Conservation (phyloP, 2,888 invertebrate genomes). For the Metacarcinus magister region DNA sequence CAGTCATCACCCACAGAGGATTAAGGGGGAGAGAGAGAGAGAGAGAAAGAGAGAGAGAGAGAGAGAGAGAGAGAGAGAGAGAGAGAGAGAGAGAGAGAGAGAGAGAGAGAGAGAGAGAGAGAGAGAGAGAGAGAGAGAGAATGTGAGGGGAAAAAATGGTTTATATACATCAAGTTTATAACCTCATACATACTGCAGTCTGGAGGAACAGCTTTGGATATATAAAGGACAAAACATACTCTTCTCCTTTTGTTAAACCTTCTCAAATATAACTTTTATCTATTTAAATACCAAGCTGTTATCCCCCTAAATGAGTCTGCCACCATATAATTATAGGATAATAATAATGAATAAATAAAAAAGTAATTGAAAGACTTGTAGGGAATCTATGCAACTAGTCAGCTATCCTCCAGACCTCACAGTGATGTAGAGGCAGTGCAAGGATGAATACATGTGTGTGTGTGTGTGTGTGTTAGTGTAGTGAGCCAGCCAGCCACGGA, state of each 20-base stretch:
- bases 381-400: background rate
- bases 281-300: too few species aligned
- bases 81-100: background rate
- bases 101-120: background rate
- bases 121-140: background rate
- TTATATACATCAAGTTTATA: background rate
- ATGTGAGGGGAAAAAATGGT: background rate
- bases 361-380: background rate
- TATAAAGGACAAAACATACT: background rate
- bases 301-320: too few species aligned
- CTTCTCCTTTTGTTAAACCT: too few species aligned
- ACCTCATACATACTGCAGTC: background rate
- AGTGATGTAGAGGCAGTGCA: slow-evolving; percentile 47
- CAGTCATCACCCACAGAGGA: background rate
- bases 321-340: background rate
- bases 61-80: background rate
- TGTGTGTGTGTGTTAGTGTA: slow-evolving; percentile 57
- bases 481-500: slow-evolving; percentile 67
- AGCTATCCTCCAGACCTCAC: slow-evolving; percentile 69
- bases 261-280: too few species aligned
- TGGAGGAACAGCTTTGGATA: background rate
- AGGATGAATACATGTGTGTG: background rate
- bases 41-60: background rate
- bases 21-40: background rate
- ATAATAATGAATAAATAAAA: background rate